Evolutionary conservation across 2,888 invertebrate genomes (phyloP).

Genomic region (Smittia aterrima): DNA sequence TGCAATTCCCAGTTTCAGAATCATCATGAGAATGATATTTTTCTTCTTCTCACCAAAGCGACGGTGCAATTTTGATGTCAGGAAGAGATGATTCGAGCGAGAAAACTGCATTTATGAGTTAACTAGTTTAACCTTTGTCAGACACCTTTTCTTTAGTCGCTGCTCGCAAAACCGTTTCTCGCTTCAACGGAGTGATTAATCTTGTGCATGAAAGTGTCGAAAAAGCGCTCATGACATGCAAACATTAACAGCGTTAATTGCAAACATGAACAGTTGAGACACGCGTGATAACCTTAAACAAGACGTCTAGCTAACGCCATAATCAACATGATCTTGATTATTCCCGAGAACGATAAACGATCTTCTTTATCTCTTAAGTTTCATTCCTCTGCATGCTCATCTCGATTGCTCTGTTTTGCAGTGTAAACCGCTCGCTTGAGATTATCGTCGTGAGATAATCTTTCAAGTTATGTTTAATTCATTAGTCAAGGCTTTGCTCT

Average conservation of each 20-base stretch:
- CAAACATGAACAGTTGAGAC: conserved; percentile 23
- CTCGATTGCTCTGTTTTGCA: background rate
- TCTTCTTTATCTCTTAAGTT: conserved; percentile 10
- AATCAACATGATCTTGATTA: conserved; percentile 34
- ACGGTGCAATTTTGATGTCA: background rate
- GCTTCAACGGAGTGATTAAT: conserved; percentile 14
- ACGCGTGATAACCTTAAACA: conserved; percentile 19
- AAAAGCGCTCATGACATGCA: conserved; percentile 25
- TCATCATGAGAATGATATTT: conserved; percentile 3
- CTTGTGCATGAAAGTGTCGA: conserved; percentile 24
- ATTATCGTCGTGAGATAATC: conserved; percentile 5
- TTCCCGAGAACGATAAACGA: background rate
- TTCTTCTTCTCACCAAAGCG: background rate
- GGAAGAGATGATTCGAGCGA: background rate
- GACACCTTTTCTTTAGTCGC: background rate
- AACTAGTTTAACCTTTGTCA: conserved; percentile 7
- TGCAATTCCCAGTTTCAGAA: background rate
- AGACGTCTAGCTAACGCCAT: conserved; percentile 26
- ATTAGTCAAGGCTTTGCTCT: background rate
- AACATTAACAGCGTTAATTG: conserved; percentile 31
- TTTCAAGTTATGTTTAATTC: background rate
- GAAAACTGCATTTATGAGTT: background rate
- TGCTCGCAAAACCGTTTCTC: background rate
- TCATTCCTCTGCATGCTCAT: background rate
- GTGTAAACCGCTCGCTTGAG: background rate